Percentiles rank a stretch among this genome's conserved stretches.
Conservation (phyloP, 92 coral and sea anemone species). For the Galaxea fascicularis region DNA sequence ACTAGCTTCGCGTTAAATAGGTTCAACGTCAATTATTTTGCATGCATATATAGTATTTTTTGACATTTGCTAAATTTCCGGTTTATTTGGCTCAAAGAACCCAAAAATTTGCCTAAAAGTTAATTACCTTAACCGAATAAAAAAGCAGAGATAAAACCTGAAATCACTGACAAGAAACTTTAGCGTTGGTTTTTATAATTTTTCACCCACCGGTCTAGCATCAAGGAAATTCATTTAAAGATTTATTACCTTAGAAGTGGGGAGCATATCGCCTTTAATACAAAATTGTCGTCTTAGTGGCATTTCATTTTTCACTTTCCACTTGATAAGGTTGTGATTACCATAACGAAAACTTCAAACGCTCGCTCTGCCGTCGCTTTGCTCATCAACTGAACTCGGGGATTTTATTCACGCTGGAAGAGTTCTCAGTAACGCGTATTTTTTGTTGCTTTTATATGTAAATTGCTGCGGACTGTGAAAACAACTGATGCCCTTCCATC, state of each 20-base stretch:
- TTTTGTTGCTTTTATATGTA: too few species aligned
- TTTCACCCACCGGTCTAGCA: neutral
- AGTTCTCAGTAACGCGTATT: too few species aligned
- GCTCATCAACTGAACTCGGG: neutral
- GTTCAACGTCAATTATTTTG: neutral
- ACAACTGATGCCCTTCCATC: neutral
- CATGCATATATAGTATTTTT: neutral
- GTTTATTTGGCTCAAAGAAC: neutral
- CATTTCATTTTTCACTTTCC: slow-evolving; percentile 11
- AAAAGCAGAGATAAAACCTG: neutral
- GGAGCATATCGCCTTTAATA: slow-evolving; percentile 4
- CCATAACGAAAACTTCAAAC: neutral
- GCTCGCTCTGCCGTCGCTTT: neutral
- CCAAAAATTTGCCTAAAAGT: slow-evolving; percentile 2
- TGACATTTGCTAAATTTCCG: slow-evolving; percentile 7
- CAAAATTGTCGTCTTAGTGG: neutral
- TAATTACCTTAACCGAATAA: slow-evolving; percentile 1
- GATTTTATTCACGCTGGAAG: neutral
- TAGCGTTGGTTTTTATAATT: neutral
- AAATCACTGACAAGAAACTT: neutral
- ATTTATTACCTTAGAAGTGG: neutral
- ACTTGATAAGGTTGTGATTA: neutral
- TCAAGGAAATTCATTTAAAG: neutral
- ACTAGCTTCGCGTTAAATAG: neutral
- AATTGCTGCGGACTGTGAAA: neutral